phyloP scores from a whole-genome alignment of 2,113 vertebrate genomes.

The Phoenicopterus ruber region DNA sequence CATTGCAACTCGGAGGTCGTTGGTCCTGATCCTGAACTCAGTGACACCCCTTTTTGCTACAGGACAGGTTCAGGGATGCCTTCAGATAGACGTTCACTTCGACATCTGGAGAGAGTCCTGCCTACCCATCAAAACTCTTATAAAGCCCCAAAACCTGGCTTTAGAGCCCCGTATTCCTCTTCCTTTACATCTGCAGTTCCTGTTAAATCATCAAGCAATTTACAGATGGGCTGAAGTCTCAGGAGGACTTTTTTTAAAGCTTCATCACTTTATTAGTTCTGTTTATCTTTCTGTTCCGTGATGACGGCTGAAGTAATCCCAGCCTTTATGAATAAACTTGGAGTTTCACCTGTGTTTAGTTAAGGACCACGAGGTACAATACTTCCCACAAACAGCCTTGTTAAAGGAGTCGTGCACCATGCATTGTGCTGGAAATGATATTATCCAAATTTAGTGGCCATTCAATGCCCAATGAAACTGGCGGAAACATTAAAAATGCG shows the following conservation, averaged over 20 bases:
- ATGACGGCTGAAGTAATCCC: not conserved
- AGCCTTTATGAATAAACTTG: not conserved
- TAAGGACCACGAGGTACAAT: not conserved
- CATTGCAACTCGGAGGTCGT: not conserved
- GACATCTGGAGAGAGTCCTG: not conserved
- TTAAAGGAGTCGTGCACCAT: not conserved
- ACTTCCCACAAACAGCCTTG: not conserved
- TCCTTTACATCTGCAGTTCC: not conserved
- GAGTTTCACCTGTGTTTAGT: slow-evolving; percentile 18
- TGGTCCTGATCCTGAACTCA: not conserved
- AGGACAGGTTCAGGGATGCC: not conserved
- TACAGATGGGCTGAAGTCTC: not conserved
- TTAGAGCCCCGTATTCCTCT: not conserved
- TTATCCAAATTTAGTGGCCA: not conserved
- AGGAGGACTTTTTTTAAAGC: not conserved
- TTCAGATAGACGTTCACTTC: not conserved
- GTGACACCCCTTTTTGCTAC: not conserved
- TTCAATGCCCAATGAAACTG: not conserved
- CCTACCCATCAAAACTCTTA: not conserved
- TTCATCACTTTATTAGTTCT: not conserved
- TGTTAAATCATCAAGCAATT: not conserved
- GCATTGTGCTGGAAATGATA: not conserved
- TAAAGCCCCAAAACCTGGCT: not conserved
- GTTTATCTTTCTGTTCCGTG: slow-evolving; percentile 4
- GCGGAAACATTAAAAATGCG: not conserved